A percentile compares a stretch with the other conserved stretches of the same genome.
These are phyloP conservation scores for Zaprionus taronus DNA, from an alignment of 1,140 invertebrate species.

Conservation along the genomic window DNA sequence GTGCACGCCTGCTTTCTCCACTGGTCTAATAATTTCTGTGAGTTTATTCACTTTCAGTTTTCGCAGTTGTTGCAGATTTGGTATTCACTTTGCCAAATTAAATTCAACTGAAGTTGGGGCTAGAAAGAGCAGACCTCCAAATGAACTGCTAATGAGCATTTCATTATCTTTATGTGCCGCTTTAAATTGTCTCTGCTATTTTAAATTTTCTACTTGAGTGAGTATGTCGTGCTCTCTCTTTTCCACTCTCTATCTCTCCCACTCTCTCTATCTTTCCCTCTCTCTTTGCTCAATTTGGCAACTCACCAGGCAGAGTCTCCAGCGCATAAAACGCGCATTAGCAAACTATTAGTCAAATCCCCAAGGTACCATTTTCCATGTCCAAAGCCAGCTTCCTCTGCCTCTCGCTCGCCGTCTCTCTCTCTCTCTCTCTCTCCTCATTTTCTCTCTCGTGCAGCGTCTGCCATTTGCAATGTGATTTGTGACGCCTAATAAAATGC, in stretches of 20 bases:
- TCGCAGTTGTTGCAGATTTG: neutral
- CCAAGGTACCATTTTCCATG: constrained; percentile 58
- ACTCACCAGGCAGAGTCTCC: constrained; percentile 20
- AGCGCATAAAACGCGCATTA: constrained; percentile 66
- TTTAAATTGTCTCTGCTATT: neutral
- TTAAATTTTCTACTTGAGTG: neutral
- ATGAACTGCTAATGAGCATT: constrained; percentile 18
- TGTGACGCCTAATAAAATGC: constrained; percentile 63
- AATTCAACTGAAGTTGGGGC: neutral
- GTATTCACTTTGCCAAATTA: constrained; percentile 6
- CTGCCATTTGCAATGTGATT: constrained; percentile 61
- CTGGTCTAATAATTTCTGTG: neutral
- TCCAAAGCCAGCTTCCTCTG: constrained; percentile 20
- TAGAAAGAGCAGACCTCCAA: neutral
- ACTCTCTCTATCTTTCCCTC: neutral
- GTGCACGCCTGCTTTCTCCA: neutral
- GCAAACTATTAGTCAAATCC: constrained; percentile 65
- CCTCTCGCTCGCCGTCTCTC: neutral
- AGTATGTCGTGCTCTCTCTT: neutral
- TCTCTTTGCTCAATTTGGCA: constrained; percentile 38
- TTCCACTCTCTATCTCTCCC: neutral
- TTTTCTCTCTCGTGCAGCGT: constrained; percentile 10
- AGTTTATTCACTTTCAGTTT: neutral
- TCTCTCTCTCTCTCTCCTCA: neutral
- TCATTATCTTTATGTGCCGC: neutral